phyloP scores from a whole-genome alignment of 2,888 invertebrate genomes.

The Agrotis puta region DNA sequence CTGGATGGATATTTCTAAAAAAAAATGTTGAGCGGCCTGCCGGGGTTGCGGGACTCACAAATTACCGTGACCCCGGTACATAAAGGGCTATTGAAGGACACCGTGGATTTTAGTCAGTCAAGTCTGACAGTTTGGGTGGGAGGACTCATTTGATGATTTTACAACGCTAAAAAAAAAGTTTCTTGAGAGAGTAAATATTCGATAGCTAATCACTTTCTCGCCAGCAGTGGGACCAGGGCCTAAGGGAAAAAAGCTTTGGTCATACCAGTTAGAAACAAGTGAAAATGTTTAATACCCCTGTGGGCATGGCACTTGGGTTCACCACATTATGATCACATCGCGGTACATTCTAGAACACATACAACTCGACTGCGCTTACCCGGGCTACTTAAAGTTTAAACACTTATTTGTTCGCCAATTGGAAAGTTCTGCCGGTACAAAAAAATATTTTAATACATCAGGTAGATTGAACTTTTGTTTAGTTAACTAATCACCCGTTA shows the following conservation, averaged over 20 bases:
- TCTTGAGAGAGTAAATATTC: neutral
- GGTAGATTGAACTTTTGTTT: neutral
- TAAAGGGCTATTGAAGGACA: too few relatives aligned
- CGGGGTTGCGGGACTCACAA: too few relatives aligned
- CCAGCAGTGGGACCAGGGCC: neutral
- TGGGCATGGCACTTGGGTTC: slow-evolving; percentile 76
- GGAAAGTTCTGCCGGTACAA: slow-evolving; percentile 3
- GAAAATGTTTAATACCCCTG: slow-evolving; percentile 54
- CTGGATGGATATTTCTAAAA: too few relatives aligned
- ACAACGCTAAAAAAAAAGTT: too few relatives aligned
- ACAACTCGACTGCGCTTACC: slow-evolving; percentile 43
- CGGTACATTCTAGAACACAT: slow-evolving; percentile 44
- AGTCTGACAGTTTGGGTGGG: too few relatives aligned
- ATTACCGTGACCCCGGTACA: too few relatives aligned
- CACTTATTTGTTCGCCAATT: neutral
- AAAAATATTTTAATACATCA: slow-evolving; percentile 1
- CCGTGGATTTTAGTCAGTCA: too few relatives aligned
- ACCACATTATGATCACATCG: slow-evolving; percentile 49
- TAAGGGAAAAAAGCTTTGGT: slow-evolving; percentile 66
- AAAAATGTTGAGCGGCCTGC: too few relatives aligned
- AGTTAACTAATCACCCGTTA: neutral
- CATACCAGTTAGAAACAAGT: slow-evolving; percentile 70
- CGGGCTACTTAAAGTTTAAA: slow-evolving; percentile 11
- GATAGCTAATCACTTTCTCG: neutral
- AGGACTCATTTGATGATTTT: too few relatives aligned